phyloP scores from a whole-genome alignment of 1,140 invertebrate genomes.

The Teleogryllus occipitalis region DNA sequence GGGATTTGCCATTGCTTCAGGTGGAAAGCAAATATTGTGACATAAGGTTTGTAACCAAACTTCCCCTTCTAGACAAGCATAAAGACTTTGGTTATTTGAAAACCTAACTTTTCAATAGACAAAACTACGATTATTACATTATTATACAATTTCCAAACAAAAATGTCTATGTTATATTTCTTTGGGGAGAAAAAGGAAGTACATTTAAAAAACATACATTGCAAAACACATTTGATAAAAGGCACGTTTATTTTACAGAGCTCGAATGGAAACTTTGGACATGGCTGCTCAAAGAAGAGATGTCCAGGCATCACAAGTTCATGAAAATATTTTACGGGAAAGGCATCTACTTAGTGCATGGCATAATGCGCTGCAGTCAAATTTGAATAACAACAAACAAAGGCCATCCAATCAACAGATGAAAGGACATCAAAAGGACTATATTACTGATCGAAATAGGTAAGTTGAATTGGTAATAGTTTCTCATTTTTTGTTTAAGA shows the following conservation, averaged over 20 bases:
- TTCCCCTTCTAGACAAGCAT: too few species aligned
- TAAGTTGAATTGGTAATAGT: too few species aligned
- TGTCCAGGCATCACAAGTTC: constrained; percentile 27
- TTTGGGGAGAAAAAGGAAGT: too few species aligned
- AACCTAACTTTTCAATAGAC: too few species aligned
- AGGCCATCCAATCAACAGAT: not conserved
- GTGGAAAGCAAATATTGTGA: constrained; percentile 44
- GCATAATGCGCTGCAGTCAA: constrained; percentile 22
- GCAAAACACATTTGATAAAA: too few species aligned
- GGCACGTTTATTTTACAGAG: constrained; percentile 10
- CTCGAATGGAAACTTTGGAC: constrained; percentile 25
- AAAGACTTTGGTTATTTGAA: too few species aligned
- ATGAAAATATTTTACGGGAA: constrained; percentile 29
- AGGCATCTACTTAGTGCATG: constrained; percentile 27
- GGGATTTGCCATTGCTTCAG: constrained; percentile 45
- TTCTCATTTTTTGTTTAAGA: too few species aligned
- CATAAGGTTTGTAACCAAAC: constrained; percentile 25
- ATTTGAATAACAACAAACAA: constrained; percentile 12
- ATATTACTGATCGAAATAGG: too few species aligned
- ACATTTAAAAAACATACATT: too few species aligned
- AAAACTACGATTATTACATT: too few species aligned
- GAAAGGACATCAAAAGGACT: not conserved
- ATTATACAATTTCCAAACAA: too few species aligned
- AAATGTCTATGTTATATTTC: too few species aligned
- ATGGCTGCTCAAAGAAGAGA: constrained; percentile 26